phyloP scores from a whole-genome alignment of 2,797 vertebrate genomes.

The Trematomus bernacchii region DNA sequence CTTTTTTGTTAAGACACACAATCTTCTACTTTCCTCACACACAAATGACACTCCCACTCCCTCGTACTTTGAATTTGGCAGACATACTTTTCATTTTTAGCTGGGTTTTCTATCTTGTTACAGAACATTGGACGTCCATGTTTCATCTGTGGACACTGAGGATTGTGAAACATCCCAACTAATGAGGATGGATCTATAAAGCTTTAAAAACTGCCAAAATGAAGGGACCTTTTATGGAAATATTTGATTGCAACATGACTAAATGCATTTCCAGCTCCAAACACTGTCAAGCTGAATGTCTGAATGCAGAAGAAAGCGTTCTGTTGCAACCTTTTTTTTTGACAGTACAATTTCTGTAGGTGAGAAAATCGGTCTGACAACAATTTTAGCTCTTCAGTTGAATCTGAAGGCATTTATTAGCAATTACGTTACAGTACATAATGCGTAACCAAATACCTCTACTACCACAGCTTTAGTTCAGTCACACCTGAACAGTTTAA shows the following conservation, averaged over 20 bases:
- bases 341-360: no score
- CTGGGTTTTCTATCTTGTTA: neutral
- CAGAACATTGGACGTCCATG: constrained; percentile 8
- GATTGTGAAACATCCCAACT: constrained; percentile 6
- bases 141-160: constrained; percentile 25
- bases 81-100: constrained; percentile 16
- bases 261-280: neutral
- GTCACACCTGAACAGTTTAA: no score
- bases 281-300: neutral
- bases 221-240: constrained; percentile 7
- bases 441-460: no score
- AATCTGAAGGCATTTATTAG: constrained; percentile 9
- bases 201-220: neutral
- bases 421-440: neutral
- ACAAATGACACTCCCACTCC: constrained; percentile 9
- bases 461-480: no score
- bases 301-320: neutral
- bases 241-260: constrained; percentile 12
- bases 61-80: constrained; percentile 28
- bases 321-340: neutral
- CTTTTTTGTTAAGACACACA: constrained; percentile 8
- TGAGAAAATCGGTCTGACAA: neutral
- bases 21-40: neutral
- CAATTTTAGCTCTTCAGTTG: neutral
- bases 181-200: constrained; percentile 20